Conservation (phyloP, 2,888 invertebrate genomes). For the Aradus depressus region DNA sequence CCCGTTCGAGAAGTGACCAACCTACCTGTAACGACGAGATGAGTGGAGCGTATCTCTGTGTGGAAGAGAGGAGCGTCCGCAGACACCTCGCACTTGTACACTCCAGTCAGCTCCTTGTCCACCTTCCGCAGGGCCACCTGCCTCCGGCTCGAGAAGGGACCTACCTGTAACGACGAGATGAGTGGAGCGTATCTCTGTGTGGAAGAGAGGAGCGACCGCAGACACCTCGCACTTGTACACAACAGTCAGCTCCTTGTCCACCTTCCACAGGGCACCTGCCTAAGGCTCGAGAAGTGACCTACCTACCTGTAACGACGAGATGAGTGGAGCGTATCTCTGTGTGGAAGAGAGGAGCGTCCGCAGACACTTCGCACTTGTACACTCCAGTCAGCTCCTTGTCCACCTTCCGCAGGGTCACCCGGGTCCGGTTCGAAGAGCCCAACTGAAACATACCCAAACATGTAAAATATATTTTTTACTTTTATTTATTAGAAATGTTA, state of each 20-base stretch:
- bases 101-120: slow-evolving; percentile 52
- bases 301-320: slow-evolving; percentile 56
- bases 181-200: slow-evolving; percentile 51
- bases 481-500: not conserved
- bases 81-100: slow-evolving; percentile 62
- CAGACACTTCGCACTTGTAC: slow-evolving; percentile 64
- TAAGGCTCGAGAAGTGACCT: too few species aligned
- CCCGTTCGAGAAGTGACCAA: slow-evolving; percentile 55
- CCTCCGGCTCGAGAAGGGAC: slow-evolving; percentile 54
- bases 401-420: slow-evolving; percentile 55
- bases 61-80: slow-evolving; percentile 60
- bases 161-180: slow-evolving; percentile 57
- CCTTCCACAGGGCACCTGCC: slow-evolving; percentile 53
- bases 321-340: slow-evolving; percentile 50
- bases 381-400: slow-evolving; percentile 53
- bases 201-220: slow-evolving; percentile 57
- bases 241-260: slow-evolving; percentile 54
- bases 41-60: slow-evolving; percentile 50
- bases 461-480: slow-evolving; percentile 1
- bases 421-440: slow-evolving; percentile 49
- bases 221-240: slow-evolving; percentile 63
- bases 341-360: slow-evolving; percentile 58
- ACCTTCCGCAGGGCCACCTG: slow-evolving; percentile 56
- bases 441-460: slow-evolving; percentile 35
- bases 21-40: slow-evolving; percentile 58